These are phyloP conservation scores for Leptinotarsa undecemlineata DNA, from an alignment of 1,140 invertebrate species.

Conservation along the genomic window DNA sequence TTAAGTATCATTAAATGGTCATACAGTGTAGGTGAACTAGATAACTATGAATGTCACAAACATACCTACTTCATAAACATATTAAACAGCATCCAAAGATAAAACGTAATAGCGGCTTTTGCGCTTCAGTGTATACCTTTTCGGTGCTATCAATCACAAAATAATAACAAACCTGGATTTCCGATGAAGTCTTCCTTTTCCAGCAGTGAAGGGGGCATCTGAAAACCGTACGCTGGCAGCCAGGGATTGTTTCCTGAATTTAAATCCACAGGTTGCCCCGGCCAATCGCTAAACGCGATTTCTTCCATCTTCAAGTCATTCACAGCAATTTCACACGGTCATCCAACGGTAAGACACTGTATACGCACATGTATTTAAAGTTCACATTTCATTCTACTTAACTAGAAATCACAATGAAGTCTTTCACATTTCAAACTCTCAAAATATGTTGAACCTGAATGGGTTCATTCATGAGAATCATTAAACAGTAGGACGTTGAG, in stretches of 20 bases:
- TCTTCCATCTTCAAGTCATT: conserved; percentile 60
- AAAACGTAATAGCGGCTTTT: too few species aligned
- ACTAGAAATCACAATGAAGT: background rate
- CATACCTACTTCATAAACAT: too few species aligned
- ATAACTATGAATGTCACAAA: too few species aligned
- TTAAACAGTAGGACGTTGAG: too few species aligned
- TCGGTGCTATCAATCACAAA: too few species aligned
- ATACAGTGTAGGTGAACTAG: too few species aligned
- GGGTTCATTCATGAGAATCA: background rate
- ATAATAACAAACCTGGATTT: conserved; percentile 58
- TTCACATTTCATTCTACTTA: conserved; percentile 2
- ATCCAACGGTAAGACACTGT: conserved; percentile 19
- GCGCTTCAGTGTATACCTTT: too few species aligned
- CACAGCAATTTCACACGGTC: conserved; percentile 35
- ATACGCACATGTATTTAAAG: background rate
- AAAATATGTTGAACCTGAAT: background rate
- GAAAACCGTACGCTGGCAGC: conserved; percentile 69
- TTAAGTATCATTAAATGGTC: too few species aligned
- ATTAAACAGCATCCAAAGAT: too few species aligned
- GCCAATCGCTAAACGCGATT: conserved; percentile 67
- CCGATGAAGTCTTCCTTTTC: conserved; percentile 65
- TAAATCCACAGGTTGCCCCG: conserved; percentile 59
- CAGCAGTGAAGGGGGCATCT: conserved; percentile 59
- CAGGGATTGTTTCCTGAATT: conserved; percentile 62
- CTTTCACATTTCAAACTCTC: background rate